phyloP scores from a whole-genome alignment of 2,113 vertebrate genomes.

The Pollimyrus isidori region DNA sequence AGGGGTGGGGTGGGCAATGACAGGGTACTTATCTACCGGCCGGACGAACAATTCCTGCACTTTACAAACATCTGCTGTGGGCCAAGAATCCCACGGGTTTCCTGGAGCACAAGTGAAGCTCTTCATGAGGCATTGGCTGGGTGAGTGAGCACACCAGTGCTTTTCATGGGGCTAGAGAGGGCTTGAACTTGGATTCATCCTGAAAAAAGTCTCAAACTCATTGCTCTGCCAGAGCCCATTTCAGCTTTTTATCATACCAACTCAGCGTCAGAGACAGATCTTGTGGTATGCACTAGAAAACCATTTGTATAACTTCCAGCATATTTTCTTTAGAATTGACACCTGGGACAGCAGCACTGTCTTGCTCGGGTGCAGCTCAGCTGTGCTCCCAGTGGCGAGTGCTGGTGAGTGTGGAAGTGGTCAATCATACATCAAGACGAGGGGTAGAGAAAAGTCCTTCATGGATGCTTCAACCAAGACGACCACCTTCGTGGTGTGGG shows the following conservation, averaged over 20 bases:
- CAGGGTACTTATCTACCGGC: constrained; percentile 15
- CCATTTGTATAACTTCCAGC: background rate
- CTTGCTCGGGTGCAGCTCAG: too few species aligned
- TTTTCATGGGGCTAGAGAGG: background rate
- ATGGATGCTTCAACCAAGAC: constrained; percentile 32
- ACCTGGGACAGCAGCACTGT: background rate
- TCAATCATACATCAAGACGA: background rate
- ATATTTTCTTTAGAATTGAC: background rate
- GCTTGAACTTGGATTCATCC: background rate
- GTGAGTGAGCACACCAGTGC: background rate
- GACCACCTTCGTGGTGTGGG: constrained; percentile 62
- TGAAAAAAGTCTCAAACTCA: too few species aligned
- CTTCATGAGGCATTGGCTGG: background rate
- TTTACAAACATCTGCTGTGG: constrained; percentile 16
- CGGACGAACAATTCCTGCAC: constrained; percentile 24
- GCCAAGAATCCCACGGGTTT: constrained; percentile 11
- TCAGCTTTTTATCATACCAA: background rate
- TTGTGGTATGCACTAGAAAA: background rate
- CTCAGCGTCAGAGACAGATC: background rate
- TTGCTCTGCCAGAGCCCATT: background rate
- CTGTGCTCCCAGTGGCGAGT: background rate
- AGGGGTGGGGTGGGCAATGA: background rate
- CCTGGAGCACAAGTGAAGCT: constrained; percentile 1
- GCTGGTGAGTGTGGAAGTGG: background rate
- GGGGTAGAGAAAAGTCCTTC: background rate